phyloP scores from a whole-genome alignment of 2,113 vertebrate genomes.

The Ceyx margarethae region DNA sequence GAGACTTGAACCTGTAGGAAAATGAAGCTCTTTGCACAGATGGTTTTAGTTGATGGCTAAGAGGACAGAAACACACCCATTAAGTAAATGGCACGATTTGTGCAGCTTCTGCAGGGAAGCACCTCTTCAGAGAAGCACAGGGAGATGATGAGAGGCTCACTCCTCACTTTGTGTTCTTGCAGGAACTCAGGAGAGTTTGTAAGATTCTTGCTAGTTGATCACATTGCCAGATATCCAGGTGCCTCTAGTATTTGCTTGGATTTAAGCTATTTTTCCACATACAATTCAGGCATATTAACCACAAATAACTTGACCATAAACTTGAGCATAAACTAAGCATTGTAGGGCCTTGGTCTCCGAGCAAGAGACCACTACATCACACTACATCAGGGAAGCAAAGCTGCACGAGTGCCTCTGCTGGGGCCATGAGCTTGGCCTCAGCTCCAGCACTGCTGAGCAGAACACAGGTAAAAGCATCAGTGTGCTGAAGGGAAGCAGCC shows the following conservation, averaged over 20 bases:
- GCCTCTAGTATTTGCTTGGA: background rate
- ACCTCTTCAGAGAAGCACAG: background rate
- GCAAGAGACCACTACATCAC: background rate
- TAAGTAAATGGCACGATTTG: background rate
- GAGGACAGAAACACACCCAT: background rate
- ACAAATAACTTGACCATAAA: background rate
- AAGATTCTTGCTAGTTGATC: background rate
- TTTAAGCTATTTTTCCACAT: background rate
- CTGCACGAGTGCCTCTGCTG: background rate
- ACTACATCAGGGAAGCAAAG: background rate
- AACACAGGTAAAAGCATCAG: background rate
- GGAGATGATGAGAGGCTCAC: background rate
- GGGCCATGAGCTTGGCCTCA: accelerated
- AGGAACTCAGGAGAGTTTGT: background rate
- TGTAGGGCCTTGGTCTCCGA: background rate
- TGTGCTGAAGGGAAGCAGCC: accelerated
- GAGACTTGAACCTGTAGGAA: background rate
- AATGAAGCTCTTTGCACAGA: background rate
- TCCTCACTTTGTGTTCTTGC: background rate
- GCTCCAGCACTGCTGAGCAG: accelerated
- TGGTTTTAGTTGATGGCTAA: background rate
- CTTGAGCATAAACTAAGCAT: accelerated
- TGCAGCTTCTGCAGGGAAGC: background rate
- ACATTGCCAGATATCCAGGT: background rate
- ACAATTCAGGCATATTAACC: background rate